These are phyloP conservation scores for Spodoptera litura DNA, from an alignment of 1,140 invertebrate genomes.

Conservation along the genomic window DNA sequence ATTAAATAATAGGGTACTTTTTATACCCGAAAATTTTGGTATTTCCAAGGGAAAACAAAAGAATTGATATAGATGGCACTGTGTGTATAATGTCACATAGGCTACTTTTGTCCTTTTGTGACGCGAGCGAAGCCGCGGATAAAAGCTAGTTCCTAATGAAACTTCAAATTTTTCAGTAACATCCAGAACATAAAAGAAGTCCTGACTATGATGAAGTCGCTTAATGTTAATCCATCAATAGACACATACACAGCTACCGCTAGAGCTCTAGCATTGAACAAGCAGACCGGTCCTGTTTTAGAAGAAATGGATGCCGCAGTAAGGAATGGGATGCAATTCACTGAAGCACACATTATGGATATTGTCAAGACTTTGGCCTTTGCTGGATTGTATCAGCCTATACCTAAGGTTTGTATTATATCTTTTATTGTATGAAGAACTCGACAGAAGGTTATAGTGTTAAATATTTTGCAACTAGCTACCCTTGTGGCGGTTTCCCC, in stretches of 20 bases:
- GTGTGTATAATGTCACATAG: no score
- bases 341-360: conserved; percentile 82
- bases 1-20: no score
- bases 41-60: no score
- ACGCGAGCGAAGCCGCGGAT: no score
- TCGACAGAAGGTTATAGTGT: no score
- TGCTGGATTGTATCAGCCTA: conserved; percentile 61
- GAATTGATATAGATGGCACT: no score
- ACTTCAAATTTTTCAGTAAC: conserved; percentile 62
- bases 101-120: no score
- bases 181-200: conserved; percentile 79
- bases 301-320: conserved; percentile 64
- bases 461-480: no score
- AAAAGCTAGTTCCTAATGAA: background rate
- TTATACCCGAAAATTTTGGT: no score
- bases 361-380: conserved; percentile 81
- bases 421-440: no score
- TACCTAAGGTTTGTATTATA: conserved; percentile 65
- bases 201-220: conserved; percentile 84
- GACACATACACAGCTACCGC: conserved; percentile 84
- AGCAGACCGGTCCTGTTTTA: conserved; percentile 78
- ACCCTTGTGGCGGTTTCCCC: no score
- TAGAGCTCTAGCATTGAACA: conserved; percentile 81
- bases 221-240: conserved; percentile 78
- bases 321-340: conserved; percentile 65